Base-by-base conservation (phyloP, 2,888 invertebrate genomes). In the Cheilosia pagana region DNA sequence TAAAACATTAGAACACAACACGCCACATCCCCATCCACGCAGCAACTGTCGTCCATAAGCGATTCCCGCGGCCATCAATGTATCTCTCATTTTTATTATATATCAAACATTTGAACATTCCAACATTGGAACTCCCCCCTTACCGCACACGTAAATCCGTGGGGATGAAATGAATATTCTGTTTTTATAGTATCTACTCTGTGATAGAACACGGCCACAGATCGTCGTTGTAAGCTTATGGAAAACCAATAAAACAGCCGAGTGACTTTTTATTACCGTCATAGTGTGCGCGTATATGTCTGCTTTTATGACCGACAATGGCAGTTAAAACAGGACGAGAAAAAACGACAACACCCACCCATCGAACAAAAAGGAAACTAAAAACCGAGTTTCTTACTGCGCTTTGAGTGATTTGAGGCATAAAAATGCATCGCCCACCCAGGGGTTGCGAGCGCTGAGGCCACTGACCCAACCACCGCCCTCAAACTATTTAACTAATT, bases 181-280 rank as follows among this genome's bases (percentile, higher is more conserved):
- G 31, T 16, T 78, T 77, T 78, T 63, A 78, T 63, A 78, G 75
- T 75, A 71, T 50, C 50, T 71, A 59, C 19, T 43, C 25, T 65
- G 43, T 6, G 50, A 41, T 23, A 16, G 43, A 62, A 59, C 48
- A 74, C 39, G 59, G 43, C 63, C 74, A 67, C 82, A 74, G 79
- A 74, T 74, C 68, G 79, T 74, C 68, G 79, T 65, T 74, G 74
- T 63, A 74, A 81, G 85, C 79, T 79, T 85, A 85, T 85, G 79
- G 81, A 81, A 71, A 81, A 81, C 65, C 85, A 81, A 85, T 85
- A 85, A 85, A 85, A 85, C 74, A 81, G 70, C 79, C 62, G 79
- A 85, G 85, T 79, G 85, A 85, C 75, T 85, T 81, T 85, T 85
- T 85, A 85, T 81, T 75, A 79, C 57, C 60, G 52, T 45, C 63